Evolutionary conservation across 2,797 vertebrate genomes (phyloP), one percentile per base, ranked within the genome.

Genomic region (Chanos chanos): DNA sequence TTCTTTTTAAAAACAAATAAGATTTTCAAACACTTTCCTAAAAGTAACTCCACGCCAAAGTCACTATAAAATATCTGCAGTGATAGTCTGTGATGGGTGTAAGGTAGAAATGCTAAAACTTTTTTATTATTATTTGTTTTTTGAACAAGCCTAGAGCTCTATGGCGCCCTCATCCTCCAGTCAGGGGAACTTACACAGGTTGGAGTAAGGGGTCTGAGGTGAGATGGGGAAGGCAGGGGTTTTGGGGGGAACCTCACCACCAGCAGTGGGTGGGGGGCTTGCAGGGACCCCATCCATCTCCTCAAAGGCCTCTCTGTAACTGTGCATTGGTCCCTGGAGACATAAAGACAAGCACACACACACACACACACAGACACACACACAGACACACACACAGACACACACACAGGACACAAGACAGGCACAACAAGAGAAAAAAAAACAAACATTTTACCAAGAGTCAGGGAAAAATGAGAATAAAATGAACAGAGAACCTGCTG

Each of bases 271-370:
- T 67, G 90, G 84, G 7, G 92, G 91, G 79, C 84, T 90, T 2
- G 87, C 64, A 0, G 86, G 76, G 3, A 85, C 81, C 55, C 90
- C 87, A 1, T 98, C 96, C 75, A 94, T 85, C 81, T 99, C 97
- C 75, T 99, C 96, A 0, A 98, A 99, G 50, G 97, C 96, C 69
- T 99, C 97, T 52, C 93, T 93, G 86, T 99, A 99, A 84, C 97
- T 99, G 85, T 99, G 97, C 81, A 99, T 93, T 74, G 95, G 91
- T 81, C 91, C 94, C 97, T 99, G 83, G 0, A 33, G 45, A 39
- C 37, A 12, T 1, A 36, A 58, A 31, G 28, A 68, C 2, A 68
- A 13, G 8, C 2, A 25, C 6, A 70, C 33, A 47, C 43, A 54
- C 39, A 54, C 31, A 33, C 5, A 51, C 18, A 25, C 41, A 27